Base-by-base conservation (phyloP, 2,797 vertebrate species). In the Sphaeramia orbicularis region DNA sequence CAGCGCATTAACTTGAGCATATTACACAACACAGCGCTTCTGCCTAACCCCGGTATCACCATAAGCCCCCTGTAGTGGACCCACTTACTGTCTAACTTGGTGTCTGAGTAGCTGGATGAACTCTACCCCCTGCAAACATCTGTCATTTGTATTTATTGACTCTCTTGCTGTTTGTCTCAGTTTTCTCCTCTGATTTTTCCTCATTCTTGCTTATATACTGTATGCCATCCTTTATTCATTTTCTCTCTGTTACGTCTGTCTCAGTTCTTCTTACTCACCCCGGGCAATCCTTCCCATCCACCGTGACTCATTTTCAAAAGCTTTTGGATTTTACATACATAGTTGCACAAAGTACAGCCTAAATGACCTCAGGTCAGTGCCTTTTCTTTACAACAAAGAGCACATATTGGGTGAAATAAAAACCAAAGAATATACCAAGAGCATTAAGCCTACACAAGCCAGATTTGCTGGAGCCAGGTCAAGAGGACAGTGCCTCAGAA, bases 1-100 rank as follows among this genome's bases (percentile, higher is more conserved):
- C 81, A 83, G 68, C 14, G 81, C 80, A 90, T 90, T 91, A 87
- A 84, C 84, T 83, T 80, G 76, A 84, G 80, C 74, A 74, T 74
- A 85, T 88, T 85, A 90, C 85, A 85, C 80, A 83, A 84, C 84
- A 67, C 54, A 4, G 65, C 11, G 37, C 71, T 81, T 81, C 74
- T 78, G 61, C 58, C 78, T 80, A 84, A 80, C 83, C 78, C 65
- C 76, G 78, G 69, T 76, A 84, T 81, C 80, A 84, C 69, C 51
- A 81, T 85, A 82, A 85, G 65, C 75, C 71, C 73, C 69, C 52
- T 73, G 76, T 71, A 68, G 76, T 66, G 75, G 70, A 85, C 73
- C 77, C 65, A 56, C 69, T 89, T 77, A 70, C 66, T 53, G 61
- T 55, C 75, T 52, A 57, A 38, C 80, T 72, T 56, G 40, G 51